Evolutionary conservation across 1,140 invertebrate species (phyloP), one percentile per base, ranked within the genome.

Genomic region (Thaumatotibia leucotreta): DNA sequence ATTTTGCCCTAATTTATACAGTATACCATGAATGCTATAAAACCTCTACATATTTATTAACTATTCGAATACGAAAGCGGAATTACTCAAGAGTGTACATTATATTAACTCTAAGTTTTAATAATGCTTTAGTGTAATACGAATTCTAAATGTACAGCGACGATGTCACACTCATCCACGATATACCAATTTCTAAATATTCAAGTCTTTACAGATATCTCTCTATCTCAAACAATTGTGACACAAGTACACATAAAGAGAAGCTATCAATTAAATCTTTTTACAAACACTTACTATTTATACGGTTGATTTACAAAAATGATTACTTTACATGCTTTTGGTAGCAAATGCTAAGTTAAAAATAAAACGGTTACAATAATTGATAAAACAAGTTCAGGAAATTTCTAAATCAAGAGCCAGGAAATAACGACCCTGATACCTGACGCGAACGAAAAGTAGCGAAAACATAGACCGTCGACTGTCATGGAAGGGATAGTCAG

Each of bases 251-350:
- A 58, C 52, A 27, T 58, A 58, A 58, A 58, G 52, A 58, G 52
- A 58, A 58, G 52, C 22, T 58, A 58, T 58, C 23, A 54, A 58
- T 58, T 58, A 58, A 58, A 58, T 29, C 52, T 58, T 58, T 58
- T 27, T 58, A 58, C 52, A 58, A 58, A 29, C 52, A 58, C 52
- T 58, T 27, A 58, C 24, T 58, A 24, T 27, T 58, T 24, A 58
- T 58, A 58, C 24, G 24, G 24, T 24, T 58, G 52, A 58, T 29
- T 58, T 58, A 58, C 52, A 58, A 58, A 58, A 58, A 58, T 58
- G 52, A 27, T 58, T 29, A 27, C 52, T 58, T 58, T 27, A 58
- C 52, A 31, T 58, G 52, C 11, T 58, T 29, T 58, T 29, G n/a
- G 52, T 58, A 27, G 52, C 23, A 27, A 20, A 58, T 58, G 52